phyloP scores from a whole-genome alignment of 2,797 vertebrate genomes.

The Hoplostethus atlanticus region DNA sequence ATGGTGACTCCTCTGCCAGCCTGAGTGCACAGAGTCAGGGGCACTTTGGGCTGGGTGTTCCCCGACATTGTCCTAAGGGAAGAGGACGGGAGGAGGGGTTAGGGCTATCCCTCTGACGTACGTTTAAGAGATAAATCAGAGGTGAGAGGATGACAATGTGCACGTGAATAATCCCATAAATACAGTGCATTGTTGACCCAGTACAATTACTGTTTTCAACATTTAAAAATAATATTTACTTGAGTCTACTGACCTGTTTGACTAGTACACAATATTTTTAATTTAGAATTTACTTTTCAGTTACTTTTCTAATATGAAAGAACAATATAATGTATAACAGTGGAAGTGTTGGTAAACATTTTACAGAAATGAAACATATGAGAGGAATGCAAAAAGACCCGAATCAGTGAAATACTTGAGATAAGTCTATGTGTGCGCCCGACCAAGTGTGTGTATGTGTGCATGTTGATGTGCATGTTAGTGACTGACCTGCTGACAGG shows the following conservation, averaged over 20 bases:
- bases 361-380: too few species aligned
- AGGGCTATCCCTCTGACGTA: background rate
- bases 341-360: too few species aligned
- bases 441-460: constrained; percentile 13
- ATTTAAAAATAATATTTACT: too few species aligned
- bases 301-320: too few species aligned
- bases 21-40: constrained; percentile 88
- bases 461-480: constrained; percentile 23
- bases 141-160: background rate
- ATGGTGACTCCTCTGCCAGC: constrained; percentile 89
- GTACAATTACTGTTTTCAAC: background rate
- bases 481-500: constrained; percentile 92
- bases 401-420: background rate
- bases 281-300: too few species aligned
- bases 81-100: background rate
- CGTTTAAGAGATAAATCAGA: background rate
- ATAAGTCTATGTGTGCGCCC: background rate
- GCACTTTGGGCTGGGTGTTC: constrained; percentile 90
- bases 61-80: constrained; percentile 87
- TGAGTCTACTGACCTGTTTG: too few species aligned
- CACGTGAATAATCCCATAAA: background rate
- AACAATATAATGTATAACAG: too few species aligned
- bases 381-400: too few species aligned
- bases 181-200: background rate
- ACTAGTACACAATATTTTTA: too few species aligned